Percentiles rank a stretch among this genome's conserved stretches.
Conservation (phyloP, 2,888 invertebrate genomes). For the Rosalia funebris region DNA sequence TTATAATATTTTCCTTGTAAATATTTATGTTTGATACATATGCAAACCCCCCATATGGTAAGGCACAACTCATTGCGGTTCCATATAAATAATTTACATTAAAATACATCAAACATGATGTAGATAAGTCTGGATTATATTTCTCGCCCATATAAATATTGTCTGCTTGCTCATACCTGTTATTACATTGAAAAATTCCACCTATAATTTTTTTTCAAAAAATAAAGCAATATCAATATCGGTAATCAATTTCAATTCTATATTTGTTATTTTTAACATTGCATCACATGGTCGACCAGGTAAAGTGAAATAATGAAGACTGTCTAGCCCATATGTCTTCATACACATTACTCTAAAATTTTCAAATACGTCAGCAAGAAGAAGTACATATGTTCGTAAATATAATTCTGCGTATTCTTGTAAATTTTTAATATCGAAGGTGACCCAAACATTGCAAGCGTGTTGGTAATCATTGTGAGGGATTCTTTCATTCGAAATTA, state of each 20-base stretch:
- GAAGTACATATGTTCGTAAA: too few relatives aligned
- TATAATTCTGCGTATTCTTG: too few relatives aligned
- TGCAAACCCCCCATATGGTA: background rate
- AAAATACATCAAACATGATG: background rate
- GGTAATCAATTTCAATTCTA: background rate
- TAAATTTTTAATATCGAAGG: too few relatives aligned
- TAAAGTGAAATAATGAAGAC: conserved; percentile 1
- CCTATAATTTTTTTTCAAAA: background rate
- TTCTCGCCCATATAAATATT: background rate
- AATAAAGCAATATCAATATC: background rate
- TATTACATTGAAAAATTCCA: background rate
- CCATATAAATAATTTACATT: background rate
- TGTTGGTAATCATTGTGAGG: too few relatives aligned
- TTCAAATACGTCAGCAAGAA: too few relatives aligned
- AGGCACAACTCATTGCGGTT: background rate
- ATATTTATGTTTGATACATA: background rate
- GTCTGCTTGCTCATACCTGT: background rate
- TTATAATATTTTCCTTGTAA: background rate
- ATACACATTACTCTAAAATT: too few relatives aligned
- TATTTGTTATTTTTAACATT: background rate
- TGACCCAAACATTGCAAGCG: too few relatives aligned
- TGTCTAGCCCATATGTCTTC: too few relatives aligned
- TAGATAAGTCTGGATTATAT: background rate
- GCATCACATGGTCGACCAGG: background rate
- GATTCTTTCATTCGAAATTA: too few relatives aligned